Base-by-base conservation (phyloP, 2,797 vertebrate species). In the Macroramphosus scolopax region DNA sequence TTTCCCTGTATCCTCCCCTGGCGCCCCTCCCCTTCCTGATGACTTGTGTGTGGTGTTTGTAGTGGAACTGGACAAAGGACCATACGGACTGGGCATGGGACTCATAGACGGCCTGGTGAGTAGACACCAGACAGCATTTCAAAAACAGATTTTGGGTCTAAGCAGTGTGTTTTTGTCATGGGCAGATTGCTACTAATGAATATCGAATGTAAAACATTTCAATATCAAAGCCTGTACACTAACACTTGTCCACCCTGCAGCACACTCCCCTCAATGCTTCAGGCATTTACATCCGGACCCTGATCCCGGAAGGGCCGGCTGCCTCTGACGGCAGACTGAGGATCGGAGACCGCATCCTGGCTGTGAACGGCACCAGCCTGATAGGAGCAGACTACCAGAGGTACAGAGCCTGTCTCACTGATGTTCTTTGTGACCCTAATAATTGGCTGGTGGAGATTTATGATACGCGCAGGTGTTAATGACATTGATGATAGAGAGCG, bases 41-140 rank as follows among this genome's bases (percentile, higher is more conserved):
- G 92, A 93, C 75, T 92, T 94, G 78, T 93, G 92, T 92, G 92
- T 91, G 24, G 89, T 95, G 77, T 96, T 96, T 53, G 88, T 92
- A 89, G 95, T 98, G 90, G 95, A 98, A 80, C 89, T 98, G 84
- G 93, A 94, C 80, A 92, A 94, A 34, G 95, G 96, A 66, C 94
- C 94, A 20, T 91, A 91, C 0, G 96, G 96, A 68, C 90, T 98
- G 59, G 96, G 96, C 8, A 96, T 98, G 95, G 96, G 95, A 78
- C 92, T 98, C 68, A 96, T 98, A 0, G 95, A 98, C 0, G 95
- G 96, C 17, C 84, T 96, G 92, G 96, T 98, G 83, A 96, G 95
- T 87, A 9, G 3, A 29, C 6, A 7, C 44, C 4, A 4, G 6
- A 39, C 16, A 8, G 4, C 18, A 1, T 0, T 34, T 17, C 10